These are phyloP conservation scores for Uloborus diversus DNA, from an alignment of 1,140 invertebrate species.

Conservation along the genomic window DNA sequence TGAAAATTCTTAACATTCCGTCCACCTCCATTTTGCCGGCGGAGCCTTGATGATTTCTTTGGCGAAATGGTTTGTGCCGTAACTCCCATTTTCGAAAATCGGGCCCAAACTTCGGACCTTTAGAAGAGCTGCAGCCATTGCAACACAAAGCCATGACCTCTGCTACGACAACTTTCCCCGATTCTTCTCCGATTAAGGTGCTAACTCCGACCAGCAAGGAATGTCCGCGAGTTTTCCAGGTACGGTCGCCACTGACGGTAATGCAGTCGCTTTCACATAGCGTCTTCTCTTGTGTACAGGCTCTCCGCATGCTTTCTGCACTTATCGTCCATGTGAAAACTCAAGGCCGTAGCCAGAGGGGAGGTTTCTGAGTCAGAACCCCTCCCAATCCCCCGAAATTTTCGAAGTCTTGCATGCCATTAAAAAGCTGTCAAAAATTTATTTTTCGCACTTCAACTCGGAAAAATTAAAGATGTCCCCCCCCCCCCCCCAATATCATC, in stretches of 20 bases:
- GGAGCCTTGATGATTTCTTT: conserved; percentile 10
- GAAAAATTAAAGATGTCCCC: no score
- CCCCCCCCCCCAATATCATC: no score
- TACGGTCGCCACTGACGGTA: background rate
- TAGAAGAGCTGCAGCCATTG: background rate
- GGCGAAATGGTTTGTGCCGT: background rate
- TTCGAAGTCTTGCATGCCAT: no score
- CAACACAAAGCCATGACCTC: conserved; percentile 21
- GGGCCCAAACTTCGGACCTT: conserved; percentile 4
- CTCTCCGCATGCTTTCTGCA: background rate
- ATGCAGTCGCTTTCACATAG: background rate
- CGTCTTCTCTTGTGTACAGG: background rate
- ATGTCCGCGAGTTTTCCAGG: conserved; percentile 15
- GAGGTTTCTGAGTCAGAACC: no score
- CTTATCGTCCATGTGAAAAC: background rate
- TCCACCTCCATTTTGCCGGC: background rate
- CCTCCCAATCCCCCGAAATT: no score
- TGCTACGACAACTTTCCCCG: background rate
- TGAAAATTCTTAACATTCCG: no score
- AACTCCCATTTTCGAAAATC: background rate
- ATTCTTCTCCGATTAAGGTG: background rate
- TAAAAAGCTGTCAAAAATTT: no score
- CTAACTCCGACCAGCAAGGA: background rate
- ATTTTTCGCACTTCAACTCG: no score
- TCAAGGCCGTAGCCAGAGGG: no score